Evolutionary conservation across 1,140 invertebrate species (phyloP).

Genomic region (Cepaea nemoralis): DNA sequence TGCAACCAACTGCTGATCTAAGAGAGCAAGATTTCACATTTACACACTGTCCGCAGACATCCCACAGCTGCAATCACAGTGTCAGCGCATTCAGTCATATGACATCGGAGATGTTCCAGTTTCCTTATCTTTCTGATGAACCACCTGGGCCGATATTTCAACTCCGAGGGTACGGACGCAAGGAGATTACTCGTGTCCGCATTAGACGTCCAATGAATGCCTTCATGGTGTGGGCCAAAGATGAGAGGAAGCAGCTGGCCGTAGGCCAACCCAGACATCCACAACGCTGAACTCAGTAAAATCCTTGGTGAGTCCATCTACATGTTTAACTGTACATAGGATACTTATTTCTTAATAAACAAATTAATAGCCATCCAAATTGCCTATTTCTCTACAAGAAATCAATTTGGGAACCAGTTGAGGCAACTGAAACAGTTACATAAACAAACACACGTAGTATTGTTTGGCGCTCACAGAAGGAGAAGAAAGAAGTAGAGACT

Average conservation of each 20-base stretch:
- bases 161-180: neutral
- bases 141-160: neutral
- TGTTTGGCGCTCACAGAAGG: no score
- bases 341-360: no score
- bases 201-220: slow-evolving; percentile 69
- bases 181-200: neutral
- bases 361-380: no score
- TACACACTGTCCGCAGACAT: neutral
- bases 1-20: neutral
- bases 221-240: slow-evolving; percentile 75
- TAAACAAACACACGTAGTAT: no score
- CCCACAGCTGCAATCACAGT: neutral
- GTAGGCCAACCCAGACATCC: slow-evolving; percentile 99
- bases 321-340: no score
- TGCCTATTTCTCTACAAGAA: no score
- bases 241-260: slow-evolving; percentile 95
- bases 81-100: neutral
- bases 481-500: no score
- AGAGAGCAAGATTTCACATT: neutral
- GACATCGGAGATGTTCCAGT: neutral
- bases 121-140: neutral
- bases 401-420: no score
- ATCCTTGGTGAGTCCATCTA: slow-evolving; percentile 81
- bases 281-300: slow-evolving; percentile 99
- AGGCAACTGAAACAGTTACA: no score